Evolutionary conservation across 1,140 invertebrate species (phyloP), one percentile per base, ranked within the genome.

Genomic region (Drosophila leontia): DNA sequence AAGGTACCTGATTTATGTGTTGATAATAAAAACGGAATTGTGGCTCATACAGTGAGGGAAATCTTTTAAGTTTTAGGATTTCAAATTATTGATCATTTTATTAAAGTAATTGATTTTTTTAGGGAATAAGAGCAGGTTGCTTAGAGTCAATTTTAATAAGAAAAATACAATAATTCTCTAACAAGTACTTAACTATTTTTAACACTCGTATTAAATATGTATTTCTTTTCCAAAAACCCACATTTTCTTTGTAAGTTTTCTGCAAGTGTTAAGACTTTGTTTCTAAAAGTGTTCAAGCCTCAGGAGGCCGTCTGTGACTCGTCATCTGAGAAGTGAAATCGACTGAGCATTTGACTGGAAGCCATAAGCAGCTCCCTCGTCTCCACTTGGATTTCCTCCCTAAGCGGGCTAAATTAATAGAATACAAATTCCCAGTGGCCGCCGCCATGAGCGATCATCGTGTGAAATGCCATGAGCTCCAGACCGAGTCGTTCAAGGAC

Each of bases 1-100:
- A 71, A 71, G 32, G 62, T 64, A 69, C 47, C 70, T 75, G 80
- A 90, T 88, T 84, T 88, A 76, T 90, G 67, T 47, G 70, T 53
- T 48, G 84, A 84, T 62, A 84, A 90, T 75, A 87, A 83, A 86
- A 88, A 83, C 39, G 67, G 57, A 84, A 87, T 86, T 75, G 47
- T 68, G 68, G 69, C 59, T 29, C 59, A 69, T 69, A 57, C 78
- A 80, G 72, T 64, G 62, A 9, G 45, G 6, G 9, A 15, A 50
- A 67, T 12, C n/a, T 6, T 37, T 34, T 11, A 34, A 34, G 9
- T 34, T 13, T n/a, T 5, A 3, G 3, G 3, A 41, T 15, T 56
- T 26, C 2, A 9, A 50, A 17, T 4, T 42, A 17, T 3, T n/a
- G 4, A 17, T 42, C 3, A 1, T 8, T 34, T 17, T 35, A 35